Evolutionary conservation across 2,113 vertebrate species (phyloP).

Genomic region (Sphaerodactylus townsendi): DNA sequence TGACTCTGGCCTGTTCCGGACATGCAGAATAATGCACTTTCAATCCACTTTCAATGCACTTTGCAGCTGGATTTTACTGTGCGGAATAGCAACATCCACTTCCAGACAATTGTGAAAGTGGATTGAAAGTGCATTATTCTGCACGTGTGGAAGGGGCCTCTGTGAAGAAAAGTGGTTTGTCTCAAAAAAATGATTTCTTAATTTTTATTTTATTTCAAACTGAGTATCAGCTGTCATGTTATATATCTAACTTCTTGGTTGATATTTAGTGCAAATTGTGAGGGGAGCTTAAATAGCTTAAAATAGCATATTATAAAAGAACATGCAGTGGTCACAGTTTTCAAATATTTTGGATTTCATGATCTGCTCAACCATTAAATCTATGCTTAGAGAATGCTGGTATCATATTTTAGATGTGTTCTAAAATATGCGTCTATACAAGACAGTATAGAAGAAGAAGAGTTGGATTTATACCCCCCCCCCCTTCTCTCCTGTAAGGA

Average conservation of each 20-base stretch:
- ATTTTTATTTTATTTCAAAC: conserved; percentile 73
- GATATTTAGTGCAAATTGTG: conserved; percentile 74
- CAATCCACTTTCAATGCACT: too few species aligned
- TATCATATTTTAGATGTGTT: conserved; percentile 49
- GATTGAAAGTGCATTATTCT: too few species aligned
- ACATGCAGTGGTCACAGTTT: conserved; percentile 65
- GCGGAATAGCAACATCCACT: too few species aligned
- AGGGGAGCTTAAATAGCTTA: conserved; percentile 75
- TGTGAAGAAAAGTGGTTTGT: conserved; percentile 53
- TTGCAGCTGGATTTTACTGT: too few species aligned
- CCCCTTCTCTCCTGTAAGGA: too few species aligned
- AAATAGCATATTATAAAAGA: conserved; percentile 73
- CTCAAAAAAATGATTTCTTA: conserved; percentile 44
- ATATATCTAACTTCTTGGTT: conserved; percentile 72
- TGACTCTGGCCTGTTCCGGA: too few species aligned
- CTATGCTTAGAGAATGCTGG: conserved; percentile 56
- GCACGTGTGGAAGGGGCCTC: too few species aligned
- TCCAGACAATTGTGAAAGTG: too few species aligned
- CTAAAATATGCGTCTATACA: background rate
- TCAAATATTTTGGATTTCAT: conserved; percentile 74
- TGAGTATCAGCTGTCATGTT: conserved; percentile 65
- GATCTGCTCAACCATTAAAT: conserved; percentile 69
- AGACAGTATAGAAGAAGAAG: conserved; percentile 28
- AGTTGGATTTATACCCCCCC: too few species aligned
- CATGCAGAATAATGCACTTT: too few species aligned